Evolutionary conservation across 2,888 invertebrate genomes (phyloP).

Genomic region (Drosophila quinaria): DNA sequence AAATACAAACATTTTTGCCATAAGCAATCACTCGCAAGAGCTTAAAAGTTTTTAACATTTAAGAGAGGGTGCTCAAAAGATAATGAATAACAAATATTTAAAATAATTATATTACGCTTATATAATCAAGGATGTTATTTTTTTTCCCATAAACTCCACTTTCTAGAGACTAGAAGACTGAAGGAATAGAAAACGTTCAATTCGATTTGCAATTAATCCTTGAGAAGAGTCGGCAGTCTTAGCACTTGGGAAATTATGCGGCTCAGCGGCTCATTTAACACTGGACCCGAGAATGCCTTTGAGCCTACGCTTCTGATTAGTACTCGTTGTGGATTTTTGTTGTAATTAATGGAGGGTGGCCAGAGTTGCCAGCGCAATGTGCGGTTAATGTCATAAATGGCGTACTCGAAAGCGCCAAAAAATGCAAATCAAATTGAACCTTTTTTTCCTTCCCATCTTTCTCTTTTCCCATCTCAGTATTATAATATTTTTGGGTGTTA

Average conservation of each 20-base stretch:
- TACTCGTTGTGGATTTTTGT: conserved; percentile 54
- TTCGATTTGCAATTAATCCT: conserved; percentile 8
- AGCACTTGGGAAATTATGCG: conserved; percentile 56
- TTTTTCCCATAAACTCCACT: neutral
- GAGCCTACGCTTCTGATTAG: conserved; percentile 44
- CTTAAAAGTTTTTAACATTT: no score
- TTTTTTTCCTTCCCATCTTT: conserved; percentile 32
- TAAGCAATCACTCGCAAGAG: no score
- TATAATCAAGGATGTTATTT: no score
- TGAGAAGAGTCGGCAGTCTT: conserved; percentile 22
- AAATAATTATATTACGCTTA: no score
- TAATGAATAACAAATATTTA: no score
- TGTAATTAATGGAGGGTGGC: conserved; percentile 61
- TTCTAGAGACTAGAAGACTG: neutral
- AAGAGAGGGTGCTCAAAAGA: neutral
- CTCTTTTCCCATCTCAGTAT: neutral
- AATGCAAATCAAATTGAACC: conserved; percentile 76
- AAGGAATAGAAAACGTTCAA: neutral
- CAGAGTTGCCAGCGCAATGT: conserved; percentile 15
- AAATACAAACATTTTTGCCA: no score
- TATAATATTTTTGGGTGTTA: neutral
- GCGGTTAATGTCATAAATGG: conserved; percentile 71
- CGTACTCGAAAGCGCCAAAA: conserved; percentile 39
- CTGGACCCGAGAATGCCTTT: conserved; percentile 11
- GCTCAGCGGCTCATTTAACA: conserved; percentile 71